A percentile compares a stretch with the other conserved stretches of the same genome.
Evolutionary conservation across 2,888 invertebrate species (phyloP).

Genomic region (Athalia rosae): DNA sequence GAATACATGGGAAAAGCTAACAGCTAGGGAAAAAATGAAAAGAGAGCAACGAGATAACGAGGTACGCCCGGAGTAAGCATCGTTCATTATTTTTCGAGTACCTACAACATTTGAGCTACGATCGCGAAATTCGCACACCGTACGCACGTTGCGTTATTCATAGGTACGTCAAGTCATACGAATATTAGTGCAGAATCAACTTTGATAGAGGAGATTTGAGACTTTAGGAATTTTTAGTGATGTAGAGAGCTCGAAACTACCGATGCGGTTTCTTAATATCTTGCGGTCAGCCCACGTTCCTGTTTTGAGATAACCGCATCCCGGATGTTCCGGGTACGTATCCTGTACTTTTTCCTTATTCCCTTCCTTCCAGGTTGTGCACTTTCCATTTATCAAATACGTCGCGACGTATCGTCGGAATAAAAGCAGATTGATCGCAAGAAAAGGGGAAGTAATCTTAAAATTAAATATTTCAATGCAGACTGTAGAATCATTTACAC

Average conservation of each 20-base stretch:
- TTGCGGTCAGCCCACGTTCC: slow-evolving; percentile 34
- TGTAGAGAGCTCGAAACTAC: not conserved
- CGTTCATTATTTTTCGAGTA: slow-evolving; percentile 25
- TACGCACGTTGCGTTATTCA: not conserved
- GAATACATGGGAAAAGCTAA: slow-evolving; percentile 21
- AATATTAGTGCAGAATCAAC: not conserved
- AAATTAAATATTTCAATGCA: too few species aligned
- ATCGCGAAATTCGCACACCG: not conserved
- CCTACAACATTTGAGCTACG: not conserved
- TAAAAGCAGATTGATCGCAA: too few species aligned
- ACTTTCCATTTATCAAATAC: too few species aligned
- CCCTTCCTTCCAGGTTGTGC: not conserved
- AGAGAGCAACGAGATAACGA: slow-evolving; percentile 35
- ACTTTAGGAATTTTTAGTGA: not conserved
- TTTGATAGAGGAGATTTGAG: not conserved
- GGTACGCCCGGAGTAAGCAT: slow-evolving; percentile 14
- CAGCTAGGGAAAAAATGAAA: slow-evolving; percentile 9
- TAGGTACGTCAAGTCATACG: not conserved
- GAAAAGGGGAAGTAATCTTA: too few species aligned
- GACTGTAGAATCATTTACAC: too few species aligned
- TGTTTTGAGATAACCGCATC: slow-evolving; percentile 25
- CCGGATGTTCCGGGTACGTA: slow-evolving; percentile 7
- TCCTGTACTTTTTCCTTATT: not conserved
- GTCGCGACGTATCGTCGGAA: too few species aligned
- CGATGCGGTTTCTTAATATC: slow-evolving; percentile 13